phyloP scores from a whole-genome alignment of 2,113 vertebrate species.

The Canis aureus region DNA sequence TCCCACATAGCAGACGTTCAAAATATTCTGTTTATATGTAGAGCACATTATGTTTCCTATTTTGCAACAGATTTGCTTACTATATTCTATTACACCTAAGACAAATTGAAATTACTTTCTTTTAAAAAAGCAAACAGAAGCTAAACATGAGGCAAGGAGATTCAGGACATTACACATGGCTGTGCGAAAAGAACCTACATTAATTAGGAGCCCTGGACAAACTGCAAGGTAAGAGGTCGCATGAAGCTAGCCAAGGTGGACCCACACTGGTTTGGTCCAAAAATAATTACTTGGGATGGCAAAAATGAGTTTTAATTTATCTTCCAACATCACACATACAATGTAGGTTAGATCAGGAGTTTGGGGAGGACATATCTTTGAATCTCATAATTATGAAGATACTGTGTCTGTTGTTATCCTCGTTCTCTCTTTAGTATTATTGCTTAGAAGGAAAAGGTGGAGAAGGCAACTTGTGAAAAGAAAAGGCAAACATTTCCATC shows the following conservation, averaged over 20 bases:
- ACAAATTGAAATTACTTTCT: neutral
- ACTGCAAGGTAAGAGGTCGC: neutral
- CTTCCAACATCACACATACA: slow-evolving; percentile 22
- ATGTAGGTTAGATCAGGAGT: neutral
- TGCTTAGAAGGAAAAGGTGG: neutral
- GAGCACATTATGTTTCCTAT: neutral
- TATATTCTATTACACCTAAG: neutral
- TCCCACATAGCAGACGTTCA: neutral
- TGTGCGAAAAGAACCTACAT: neutral
- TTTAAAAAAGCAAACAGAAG: neutral
- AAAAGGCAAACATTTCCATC: neutral
- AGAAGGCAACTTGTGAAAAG: neutral
- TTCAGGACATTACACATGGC: neutral
- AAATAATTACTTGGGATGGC: neutral
- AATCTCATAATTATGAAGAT: neutral
- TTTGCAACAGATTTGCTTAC: slow-evolving; percentile 23
- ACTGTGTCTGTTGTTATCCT: neutral
- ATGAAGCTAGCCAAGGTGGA: neutral
- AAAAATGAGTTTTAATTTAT: slow-evolving; percentile 39
- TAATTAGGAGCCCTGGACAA: neutral
- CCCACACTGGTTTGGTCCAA: neutral
- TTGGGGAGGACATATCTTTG: neutral
- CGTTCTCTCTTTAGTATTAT: neutral
- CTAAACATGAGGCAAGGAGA: neutral
- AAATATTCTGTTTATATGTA: neutral